Percentiles rank a stretch among this genome's conserved stretches.
Conservation (phyloP, 2,888 invertebrate genomes). For the Dione juno region DNA sequence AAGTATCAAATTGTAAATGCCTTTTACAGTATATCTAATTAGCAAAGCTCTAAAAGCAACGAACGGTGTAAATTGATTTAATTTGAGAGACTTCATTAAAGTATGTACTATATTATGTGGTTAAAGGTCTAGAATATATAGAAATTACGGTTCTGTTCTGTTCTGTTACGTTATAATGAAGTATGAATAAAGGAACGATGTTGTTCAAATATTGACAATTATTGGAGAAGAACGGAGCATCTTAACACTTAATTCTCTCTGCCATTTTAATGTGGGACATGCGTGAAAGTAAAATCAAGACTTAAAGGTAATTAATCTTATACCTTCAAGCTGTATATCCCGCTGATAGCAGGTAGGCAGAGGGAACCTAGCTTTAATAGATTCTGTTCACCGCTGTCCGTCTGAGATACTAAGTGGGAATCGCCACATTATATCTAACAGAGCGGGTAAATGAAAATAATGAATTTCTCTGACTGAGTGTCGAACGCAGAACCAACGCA, state of each 20-base stretch:
- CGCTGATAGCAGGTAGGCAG: too few species aligned
- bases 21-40: not conserved
- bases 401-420: too few species aligned
- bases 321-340: too few species aligned
- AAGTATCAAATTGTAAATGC: conserved; percentile 1
- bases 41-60: conserved; percentile 6
- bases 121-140: conserved; percentile 6
- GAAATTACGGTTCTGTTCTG: not conserved
- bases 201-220: not conserved
- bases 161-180: conserved; percentile 1
- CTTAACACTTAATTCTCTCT: not conserved
- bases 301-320: too few species aligned
- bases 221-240: not conserved
- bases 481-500: too few species aligned
- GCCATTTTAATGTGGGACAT: too few species aligned
- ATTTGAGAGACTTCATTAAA: not conserved
- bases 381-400: too few species aligned
- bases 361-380: too few species aligned
- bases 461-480: too few species aligned
- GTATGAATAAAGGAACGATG: conserved; percentile 11
- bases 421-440: too few species aligned
- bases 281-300: too few species aligned
- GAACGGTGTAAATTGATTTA: conserved; percentile 9
- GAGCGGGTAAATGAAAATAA: too few species aligned
- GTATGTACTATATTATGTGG: not conserved